Evolutionary conservation across 53 echinoderm and acorn worm species (phyloP), one percentile per base, ranked within the genome.

Genomic region (Pentamera pediparva): DNA sequence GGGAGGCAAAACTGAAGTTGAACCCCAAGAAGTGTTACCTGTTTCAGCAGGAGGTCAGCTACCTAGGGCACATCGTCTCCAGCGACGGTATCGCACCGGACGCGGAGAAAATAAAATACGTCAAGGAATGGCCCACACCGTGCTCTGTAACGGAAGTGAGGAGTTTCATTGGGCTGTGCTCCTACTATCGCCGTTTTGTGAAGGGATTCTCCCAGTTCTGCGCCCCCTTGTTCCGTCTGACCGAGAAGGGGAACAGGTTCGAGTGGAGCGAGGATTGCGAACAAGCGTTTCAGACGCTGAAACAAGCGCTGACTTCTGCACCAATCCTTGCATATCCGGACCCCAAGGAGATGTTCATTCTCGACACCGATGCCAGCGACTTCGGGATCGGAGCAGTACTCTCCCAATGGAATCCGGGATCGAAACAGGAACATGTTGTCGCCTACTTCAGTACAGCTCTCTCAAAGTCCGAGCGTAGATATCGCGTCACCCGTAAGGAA

Each of bases 41-140:
- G 47, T 80, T 75, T 31, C 74, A 50, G 32, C 51, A 48, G 3
- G 56, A 55, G 4, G 80, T 86, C 1, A 53, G 40, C 20, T 86
- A 73, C 47, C 58, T 86, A 15, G 85, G 85, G 5, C 85, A 86
- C 26, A 61, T 86, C 20, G 86, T 86, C 18, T 81, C 80, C 1
- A 52, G 57, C 6, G 61, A 56, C 19, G 81, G 81, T 4, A 30
- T 81, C 32, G 40, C 76, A 9, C 76, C 86, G 3, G 76, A 81
- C 50, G 61, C 81, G 1, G 71, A 76, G 27, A 81, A 81, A 63
- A 61, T 81, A 3, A 28, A 28, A 47, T 37, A 69, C 1, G 79
- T 86, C 2, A 25, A 28, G 29, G 62, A 76, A 1, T 86, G 81
- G 86, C 81, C 81, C 18, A 70, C 61, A 27, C 86, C 86, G 15